Evolutionary conservation across 2,113 vertebrate species (phyloP).

Genomic region (Cervus canadensis): DNA sequence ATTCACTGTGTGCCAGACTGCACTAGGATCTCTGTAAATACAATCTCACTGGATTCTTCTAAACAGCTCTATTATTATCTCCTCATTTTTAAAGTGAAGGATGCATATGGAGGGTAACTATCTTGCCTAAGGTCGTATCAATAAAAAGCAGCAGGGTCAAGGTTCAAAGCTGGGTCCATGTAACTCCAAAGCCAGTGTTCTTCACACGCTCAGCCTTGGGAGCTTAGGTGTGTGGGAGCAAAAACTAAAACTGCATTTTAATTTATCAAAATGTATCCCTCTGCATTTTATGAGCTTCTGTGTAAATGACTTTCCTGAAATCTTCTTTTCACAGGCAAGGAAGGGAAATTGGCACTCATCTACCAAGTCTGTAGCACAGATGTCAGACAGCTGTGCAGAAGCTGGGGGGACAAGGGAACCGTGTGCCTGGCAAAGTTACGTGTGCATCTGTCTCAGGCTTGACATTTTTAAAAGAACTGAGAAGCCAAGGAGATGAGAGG

Average conservation of each 20-base stretch:
- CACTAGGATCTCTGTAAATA: neutral
- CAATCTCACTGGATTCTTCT: neutral
- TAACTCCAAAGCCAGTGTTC: neutral
- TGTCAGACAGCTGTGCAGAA: neutral
- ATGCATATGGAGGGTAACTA: neutral
- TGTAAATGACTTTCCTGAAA: neutral
- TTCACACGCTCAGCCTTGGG: neutral
- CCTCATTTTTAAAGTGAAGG: neutral
- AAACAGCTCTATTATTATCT: neutral
- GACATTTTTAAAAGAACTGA: neutral
- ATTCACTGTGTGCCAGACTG: neutral
- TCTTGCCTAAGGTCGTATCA: neutral
- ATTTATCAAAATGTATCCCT: neutral
- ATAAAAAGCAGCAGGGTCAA: neutral
- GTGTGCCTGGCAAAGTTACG: neutral
- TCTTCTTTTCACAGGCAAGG: neutral
- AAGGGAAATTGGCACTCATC: neutral
- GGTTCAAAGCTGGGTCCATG: neutral
- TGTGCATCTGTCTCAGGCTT: neutral
- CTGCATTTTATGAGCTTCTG: neutral
- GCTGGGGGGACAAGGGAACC: neutral
- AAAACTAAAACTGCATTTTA: conserved; percentile 1
- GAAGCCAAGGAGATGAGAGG: neutral
- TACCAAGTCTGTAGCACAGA: neutral
- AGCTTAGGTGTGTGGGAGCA: neutral